Percentiles rank a stretch among this genome's conserved stretches.
phyloP scores from a whole-genome alignment of 1,140 invertebrate species.

The Zaprionus vittiger region DNA sequence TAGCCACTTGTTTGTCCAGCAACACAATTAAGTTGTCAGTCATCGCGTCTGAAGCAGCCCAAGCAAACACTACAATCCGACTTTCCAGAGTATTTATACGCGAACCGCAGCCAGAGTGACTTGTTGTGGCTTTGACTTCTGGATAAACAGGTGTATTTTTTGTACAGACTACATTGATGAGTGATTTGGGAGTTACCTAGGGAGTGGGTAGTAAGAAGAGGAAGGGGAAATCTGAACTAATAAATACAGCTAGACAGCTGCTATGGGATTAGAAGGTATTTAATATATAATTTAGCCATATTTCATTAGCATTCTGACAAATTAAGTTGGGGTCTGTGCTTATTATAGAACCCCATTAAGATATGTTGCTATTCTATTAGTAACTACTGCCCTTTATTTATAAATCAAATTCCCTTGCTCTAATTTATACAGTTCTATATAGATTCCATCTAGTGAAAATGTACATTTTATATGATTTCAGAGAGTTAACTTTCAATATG shows the following conservation, averaged over 20 bases:
- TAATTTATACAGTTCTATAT: too few species aligned
- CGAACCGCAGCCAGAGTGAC: neutral
- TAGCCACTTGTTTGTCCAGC: slow-evolving; percentile 61
- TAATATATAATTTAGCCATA: neutral
- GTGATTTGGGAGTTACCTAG: neutral
- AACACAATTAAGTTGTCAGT: slow-evolving; percentile 78
- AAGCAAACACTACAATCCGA: slow-evolving; percentile 11
- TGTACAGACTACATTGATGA: neutral
- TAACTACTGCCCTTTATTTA: too few species aligned
- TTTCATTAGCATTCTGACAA: neutral
- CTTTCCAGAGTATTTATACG: slow-evolving; percentile 10
- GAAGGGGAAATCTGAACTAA: neutral
- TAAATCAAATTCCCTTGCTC: too few species aligned
- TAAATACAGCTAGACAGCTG: neutral
- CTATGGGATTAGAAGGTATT: neutral
- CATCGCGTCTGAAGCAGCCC: slow-evolving; percentile 26
- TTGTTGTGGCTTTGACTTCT: neutral
- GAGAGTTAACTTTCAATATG: too few species aligned
- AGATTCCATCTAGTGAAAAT: too few species aligned
- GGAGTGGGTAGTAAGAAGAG: neutral
- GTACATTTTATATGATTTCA: too few species aligned
- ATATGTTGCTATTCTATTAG: too few species aligned
- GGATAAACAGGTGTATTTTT: slow-evolving; percentile 9
- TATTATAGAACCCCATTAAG: too few species aligned
- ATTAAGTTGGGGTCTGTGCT: neutral